A percentile compares a stretch with the other conserved stretches of the same genome.
These are phyloP conservation scores for Toxotes lorentzi DNA, from an alignment of 2,797 vertebrate genomes.

Conservation along the genomic window DNA sequence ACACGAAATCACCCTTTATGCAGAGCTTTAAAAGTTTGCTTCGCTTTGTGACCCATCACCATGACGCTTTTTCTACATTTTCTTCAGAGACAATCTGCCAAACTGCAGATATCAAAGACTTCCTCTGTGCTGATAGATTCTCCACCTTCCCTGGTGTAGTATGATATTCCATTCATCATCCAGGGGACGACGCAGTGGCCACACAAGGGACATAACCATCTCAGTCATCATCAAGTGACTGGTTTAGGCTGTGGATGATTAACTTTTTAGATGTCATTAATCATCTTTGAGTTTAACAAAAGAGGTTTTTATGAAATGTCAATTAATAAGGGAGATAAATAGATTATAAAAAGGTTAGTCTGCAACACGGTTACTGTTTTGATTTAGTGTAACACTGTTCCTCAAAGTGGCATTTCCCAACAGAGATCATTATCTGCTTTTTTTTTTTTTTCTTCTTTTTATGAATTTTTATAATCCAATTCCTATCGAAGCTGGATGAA, in stretches of 20 bases:
- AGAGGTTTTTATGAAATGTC: constrained; percentile 34
- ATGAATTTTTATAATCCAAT: constrained; percentile 8
- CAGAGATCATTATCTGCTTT: constrained; percentile 36
- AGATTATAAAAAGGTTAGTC: constrained; percentile 18
- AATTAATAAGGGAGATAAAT: constrained; percentile 42
- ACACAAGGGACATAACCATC: constrained; percentile 25
- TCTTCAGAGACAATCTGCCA: constrained; percentile 28
- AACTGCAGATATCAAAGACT: constrained; percentile 39
- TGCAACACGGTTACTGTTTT: constrained; percentile 10
- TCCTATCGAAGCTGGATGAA: constrained; percentile 19
- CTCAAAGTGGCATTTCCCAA: constrained; percentile 26
- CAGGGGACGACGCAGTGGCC: constrained; percentile 42
- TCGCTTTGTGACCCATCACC: constrained; percentile 7
- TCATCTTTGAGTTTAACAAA: constrained; percentile 40
- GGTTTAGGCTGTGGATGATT: constrained; percentile 33
- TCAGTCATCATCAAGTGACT: constrained; percentile 48
- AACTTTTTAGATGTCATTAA: constrained; percentile 39
- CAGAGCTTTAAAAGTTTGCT: constrained; percentile 33
- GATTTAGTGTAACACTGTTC: background rate
- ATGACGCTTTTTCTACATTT: constrained; percentile 27
- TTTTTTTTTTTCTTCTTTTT: constrained; percentile 12
- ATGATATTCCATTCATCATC: constrained; percentile 51
- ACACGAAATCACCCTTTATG: constrained; percentile 16
- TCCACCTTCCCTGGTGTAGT: constrained; percentile 25
- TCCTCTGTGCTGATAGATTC: constrained; percentile 25